Base-by-base conservation (phyloP, 2,797 vertebrate species). In the Gallinago solitaria region DNA sequence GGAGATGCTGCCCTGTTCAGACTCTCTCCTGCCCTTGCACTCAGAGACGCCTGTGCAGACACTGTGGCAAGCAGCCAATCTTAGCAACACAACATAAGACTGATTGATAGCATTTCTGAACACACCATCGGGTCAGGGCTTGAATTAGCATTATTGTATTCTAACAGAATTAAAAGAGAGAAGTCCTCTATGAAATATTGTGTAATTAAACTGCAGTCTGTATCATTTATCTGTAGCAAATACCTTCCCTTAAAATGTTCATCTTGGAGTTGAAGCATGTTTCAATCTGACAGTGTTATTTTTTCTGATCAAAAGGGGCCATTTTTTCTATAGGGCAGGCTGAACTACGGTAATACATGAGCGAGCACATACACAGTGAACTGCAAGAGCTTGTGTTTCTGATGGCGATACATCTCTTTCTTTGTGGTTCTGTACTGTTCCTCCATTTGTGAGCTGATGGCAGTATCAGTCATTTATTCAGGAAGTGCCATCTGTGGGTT, bases 301-400 rank as follows among this genome's bases (percentile, higher is more conserved):
- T 59, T 57, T 69, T 65, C 65, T 47, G 50, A 27, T 27, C 9
- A 4, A 80, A 77, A 71, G 14, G 8, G 71, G 10, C 9, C 45
- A 1, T 30, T 90, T 56, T 89, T 92, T 57, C 61, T 59, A 2
- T 10, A 37, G 35, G 17, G 30, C 3, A 1, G 45, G 18, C 43
- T 25, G 28, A 41, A 19, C 51, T 28, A 23, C 5, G 16, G 7
- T 2, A 2, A 33, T 20, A 39, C 0, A 0, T 17, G 21, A 57
- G 16, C 47, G 33, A 77, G 37, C 9, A n/a, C 51, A 21, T 32
- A 60, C 15, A 39, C 8, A 33, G 14, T 27, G 17, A 53, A 27
- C 33, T 27, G 24, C n/a, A 59, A 59, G 43, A 75, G 21, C 56
- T 80, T 54, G 5, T 43, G 43, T 41, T 73, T 74, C 33, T 67